A percentile compares a stretch with the other conserved stretches of the same genome.
Evolutionary conservation across 1,140 invertebrate genomes (phyloP).

Genomic region (Homarus americanus): DNA sequence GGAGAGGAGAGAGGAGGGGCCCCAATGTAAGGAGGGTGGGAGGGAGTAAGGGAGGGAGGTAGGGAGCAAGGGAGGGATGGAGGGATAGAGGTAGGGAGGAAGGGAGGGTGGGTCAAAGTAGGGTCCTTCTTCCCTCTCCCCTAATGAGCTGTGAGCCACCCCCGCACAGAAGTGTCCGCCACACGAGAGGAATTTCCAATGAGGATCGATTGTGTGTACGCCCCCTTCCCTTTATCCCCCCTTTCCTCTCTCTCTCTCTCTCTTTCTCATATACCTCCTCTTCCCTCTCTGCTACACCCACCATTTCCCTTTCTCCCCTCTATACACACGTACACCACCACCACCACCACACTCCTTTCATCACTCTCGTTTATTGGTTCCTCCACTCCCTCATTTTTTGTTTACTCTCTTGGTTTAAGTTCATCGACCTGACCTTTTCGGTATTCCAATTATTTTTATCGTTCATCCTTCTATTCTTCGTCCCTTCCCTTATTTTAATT

Average conservation of each 20-base stretch:
- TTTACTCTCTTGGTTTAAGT: too few relatives aligned
- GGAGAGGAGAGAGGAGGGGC: not conserved
- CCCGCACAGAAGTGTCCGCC: constrained; percentile 25
- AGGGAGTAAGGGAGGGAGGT: not conserved
- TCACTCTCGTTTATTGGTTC: too few relatives aligned
- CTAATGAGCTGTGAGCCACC: constrained; percentile 35
- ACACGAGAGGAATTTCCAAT: constrained; percentile 36
- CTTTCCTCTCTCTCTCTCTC: not conserved
- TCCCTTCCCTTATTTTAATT: not conserved
- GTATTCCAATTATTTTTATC: too few relatives aligned
- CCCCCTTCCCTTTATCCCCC: not conserved
- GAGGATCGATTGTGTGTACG: constrained; percentile 30
- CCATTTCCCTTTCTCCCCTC: not conserved
- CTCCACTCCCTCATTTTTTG: too few relatives aligned
- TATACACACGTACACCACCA: too few relatives aligned
- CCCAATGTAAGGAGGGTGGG: not conserved
- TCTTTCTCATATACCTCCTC: not conserved
- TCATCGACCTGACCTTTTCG: too few relatives aligned
- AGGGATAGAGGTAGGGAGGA: too few relatives aligned
- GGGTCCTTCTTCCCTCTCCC: constrained; percentile 24
- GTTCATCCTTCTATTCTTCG: not conserved
- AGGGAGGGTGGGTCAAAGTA: constrained; percentile 7
- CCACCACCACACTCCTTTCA: too few relatives aligned
- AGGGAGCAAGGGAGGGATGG: too few relatives aligned
- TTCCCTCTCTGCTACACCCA: not conserved